Base-by-base conservation (phyloP, 2,113 vertebrate genomes). In the Phyllostomus hastatus region DNA sequence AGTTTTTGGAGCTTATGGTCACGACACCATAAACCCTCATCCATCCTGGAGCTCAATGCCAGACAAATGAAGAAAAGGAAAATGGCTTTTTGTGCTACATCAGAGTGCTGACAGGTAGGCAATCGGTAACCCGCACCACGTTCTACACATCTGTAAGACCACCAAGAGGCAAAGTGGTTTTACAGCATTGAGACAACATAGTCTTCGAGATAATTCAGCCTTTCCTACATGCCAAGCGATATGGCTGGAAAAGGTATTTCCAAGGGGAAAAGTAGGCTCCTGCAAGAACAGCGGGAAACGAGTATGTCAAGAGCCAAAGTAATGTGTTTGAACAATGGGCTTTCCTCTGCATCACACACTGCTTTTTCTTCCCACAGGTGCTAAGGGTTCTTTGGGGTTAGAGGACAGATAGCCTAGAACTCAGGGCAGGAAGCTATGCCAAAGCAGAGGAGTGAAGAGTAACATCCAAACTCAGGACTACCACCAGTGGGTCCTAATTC, bases 51-150 rank as follows among this genome's bases (percentile, higher is more conserved):
- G 84, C 70, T 91, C 92, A 90, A 81, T 50, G 79, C 67, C 90
- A 86, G 67, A 96, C 69, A 67, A 59, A 59, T 38, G 33, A 72
- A 83, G 57, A 28, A 78, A 67, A 91, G 48, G 76, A 59, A 72
- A 89, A 86, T 66, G 90, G 81, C n/a, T 88, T 92, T 90, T 59
- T 97, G 94, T 95, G 95, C 89, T 95, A 95, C 50, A 91, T 87
- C 79, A 86, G 88, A 89, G 79, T 67, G 85, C 90, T 87, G 85
- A 85, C 90, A 85, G 88, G 81, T 59, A 70, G 79, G 67, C 50
- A 70, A 17, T 43, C 61, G 22, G 57, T 48, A 15, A 73, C 14
- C 78, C 35, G 54, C 48, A 57, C 75, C 33, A 80, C 81, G 20
- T 81, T 66, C 76, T 85, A 75, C 54, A 31, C 64, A 78, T 54